These are phyloP conservation scores for Mareca penelope DNA, from an alignment of 2,797 vertebrate genomes.

Conservation along the genomic window DNA sequence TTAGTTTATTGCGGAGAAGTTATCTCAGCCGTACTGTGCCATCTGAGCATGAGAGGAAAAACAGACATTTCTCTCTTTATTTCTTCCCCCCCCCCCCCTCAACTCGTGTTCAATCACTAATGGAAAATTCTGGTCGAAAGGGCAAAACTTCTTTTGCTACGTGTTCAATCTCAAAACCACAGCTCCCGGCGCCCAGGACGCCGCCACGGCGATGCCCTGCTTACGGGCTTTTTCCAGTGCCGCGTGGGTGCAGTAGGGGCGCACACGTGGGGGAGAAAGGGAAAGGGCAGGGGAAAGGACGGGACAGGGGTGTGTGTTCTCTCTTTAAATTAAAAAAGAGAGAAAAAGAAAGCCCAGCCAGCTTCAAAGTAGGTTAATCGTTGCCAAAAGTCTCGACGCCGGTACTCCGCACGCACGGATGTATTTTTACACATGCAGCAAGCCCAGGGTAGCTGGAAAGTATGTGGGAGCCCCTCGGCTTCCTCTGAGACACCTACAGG, in stretches of 20 bases:
- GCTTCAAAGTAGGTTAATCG: conserved; percentile 22
- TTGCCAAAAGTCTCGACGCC: conserved; percentile 39
- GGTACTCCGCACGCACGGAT: not conserved
- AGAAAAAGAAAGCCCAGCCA: not conserved
- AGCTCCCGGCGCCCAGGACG: not conserved
- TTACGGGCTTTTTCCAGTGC: conserved; percentile 50
- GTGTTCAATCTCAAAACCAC: conserved; percentile 31
- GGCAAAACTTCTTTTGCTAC: not conserved
- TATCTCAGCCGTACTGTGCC: not conserved
- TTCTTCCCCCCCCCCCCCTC: not conserved
- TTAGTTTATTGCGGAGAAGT: not conserved
- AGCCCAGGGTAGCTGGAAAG: conserved; percentile 77
- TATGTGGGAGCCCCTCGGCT: conserved; percentile 79
- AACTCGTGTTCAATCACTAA: not conserved
- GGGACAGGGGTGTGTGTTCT: not conserved
- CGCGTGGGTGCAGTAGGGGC: not conserved
- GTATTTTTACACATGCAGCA: not conserved
- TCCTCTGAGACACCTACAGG: conserved; percentile 89
- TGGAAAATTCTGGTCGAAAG: conserved; percentile 57
- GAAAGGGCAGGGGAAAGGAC: not conserved
- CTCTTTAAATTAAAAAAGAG: not conserved
- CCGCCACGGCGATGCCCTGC: not conserved
- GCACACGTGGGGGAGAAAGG: accelerated
- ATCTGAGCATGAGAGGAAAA: conserved; percentile 11
- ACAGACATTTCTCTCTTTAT: not conserved